phyloP scores from a whole-genome alignment of 2,888 invertebrate genomes.

The Carterocephalus palaemon region DNA sequence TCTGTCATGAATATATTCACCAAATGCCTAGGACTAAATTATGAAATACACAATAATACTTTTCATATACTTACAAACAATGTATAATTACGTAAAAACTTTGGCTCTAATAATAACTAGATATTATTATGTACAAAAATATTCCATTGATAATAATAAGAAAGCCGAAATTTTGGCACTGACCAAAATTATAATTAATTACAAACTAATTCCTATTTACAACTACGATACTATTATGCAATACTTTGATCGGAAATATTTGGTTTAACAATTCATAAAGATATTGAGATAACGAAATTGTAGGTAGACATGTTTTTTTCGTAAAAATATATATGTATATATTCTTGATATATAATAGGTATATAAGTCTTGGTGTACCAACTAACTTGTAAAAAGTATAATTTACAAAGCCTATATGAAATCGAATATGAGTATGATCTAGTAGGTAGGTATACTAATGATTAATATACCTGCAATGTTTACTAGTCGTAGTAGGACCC shows the following conservation, averaged over 20 bases:
- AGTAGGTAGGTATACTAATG: too few relatives aligned
- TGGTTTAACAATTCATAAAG: constrained; percentile 8
- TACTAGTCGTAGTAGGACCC: too few relatives aligned
- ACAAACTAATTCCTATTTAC: constrained; percentile 28
- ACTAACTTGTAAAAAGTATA: too few relatives aligned
- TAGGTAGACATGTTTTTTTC: constrained; percentile 6
- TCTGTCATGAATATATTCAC: constrained; percentile 4
- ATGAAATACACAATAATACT: constrained; percentile 38
- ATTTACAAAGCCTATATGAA: too few relatives aligned
- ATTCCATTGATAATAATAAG: neutral
- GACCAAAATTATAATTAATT: neutral
- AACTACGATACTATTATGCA: constrained; percentile 22
- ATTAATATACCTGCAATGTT: too few relatives aligned
- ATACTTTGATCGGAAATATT: constrained; percentile 13
- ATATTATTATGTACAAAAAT: constrained; percentile 38
- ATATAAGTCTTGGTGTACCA: too few relatives aligned
- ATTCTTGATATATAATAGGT: too few relatives aligned
- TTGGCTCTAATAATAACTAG: constrained; percentile 51
- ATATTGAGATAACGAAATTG: neutral
- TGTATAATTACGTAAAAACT: constrained; percentile 47
- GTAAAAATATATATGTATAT: too few relatives aligned
- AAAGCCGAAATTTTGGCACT: neutral
- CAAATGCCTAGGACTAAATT: constrained; percentile 23
- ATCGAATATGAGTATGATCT: too few relatives aligned
- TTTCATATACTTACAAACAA: constrained; percentile 33